phyloP scores from a whole-genome alignment of 2,888 invertebrate species.

The Cartodere bifasciata region DNA sequence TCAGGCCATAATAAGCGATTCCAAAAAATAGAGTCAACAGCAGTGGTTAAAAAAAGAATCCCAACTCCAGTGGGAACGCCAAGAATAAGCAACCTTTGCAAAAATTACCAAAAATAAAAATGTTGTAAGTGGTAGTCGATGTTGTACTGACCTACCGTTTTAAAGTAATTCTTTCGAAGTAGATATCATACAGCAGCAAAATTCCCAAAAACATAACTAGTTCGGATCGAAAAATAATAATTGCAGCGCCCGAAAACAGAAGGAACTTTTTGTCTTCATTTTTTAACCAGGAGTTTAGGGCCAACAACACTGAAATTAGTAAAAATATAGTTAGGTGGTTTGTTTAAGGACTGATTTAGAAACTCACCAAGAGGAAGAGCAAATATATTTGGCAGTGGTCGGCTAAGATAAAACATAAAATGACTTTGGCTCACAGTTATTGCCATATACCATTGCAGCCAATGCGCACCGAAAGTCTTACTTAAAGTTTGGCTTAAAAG shows the following conservation, averaged over 20 bases:
- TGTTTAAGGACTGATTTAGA: conserved; percentile 10
- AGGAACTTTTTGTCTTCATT: conserved; percentile 65
- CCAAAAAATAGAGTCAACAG: conserved; percentile 92
- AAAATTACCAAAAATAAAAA: not conserved
- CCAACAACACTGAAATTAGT: conserved; percentile 61
- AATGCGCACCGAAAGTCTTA: conserved; percentile 63
- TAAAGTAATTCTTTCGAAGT: conserved; percentile 53
- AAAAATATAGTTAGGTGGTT: conserved; percentile 9
- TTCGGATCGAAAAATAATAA: conserved; percentile 85
- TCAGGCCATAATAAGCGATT: conserved; percentile 86
- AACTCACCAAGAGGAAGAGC: conserved; percentile 76
- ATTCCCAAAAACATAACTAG: conserved; percentile 76
- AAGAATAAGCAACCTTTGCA: conserved; percentile 44
- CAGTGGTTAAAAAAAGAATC: conserved; percentile 57
- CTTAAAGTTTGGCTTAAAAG: conserved; percentile 61
- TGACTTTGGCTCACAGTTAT: conserved; percentile 92
- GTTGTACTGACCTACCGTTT: conserved; percentile 42
- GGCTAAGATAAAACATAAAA: conserved; percentile 91
- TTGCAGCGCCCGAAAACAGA: conserved; percentile 72
- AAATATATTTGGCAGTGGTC: conserved; percentile 91
- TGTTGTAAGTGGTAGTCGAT: not conserved
- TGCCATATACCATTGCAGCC: conserved; percentile 68
- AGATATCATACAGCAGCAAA: conserved; percentile 68
- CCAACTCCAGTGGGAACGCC: conserved; percentile 57
- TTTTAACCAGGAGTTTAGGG: conserved; percentile 74